These are phyloP conservation scores for Helostoma temminkii DNA, from an alignment of 2,797 vertebrate species.

Conservation along the genomic window DNA sequence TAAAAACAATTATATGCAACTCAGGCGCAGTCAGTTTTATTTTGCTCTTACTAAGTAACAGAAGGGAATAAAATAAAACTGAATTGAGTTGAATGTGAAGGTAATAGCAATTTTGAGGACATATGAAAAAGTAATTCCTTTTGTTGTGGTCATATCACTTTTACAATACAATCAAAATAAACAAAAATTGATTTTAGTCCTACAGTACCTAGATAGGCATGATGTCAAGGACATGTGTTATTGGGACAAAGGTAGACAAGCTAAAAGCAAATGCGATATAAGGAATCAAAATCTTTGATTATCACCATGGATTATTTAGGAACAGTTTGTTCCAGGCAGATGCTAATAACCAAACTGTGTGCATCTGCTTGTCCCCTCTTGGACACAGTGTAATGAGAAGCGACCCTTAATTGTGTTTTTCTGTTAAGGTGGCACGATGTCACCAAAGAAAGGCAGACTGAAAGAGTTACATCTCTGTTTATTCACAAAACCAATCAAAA, in stretches of 20 bases:
- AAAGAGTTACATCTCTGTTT: constrained; percentile 40
- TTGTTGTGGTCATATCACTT: neutral
- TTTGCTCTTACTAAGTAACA: constrained; percentile 1
- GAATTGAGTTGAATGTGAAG: neutral
- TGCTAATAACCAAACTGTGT: constrained; percentile 68
- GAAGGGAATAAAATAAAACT: constrained; percentile 1
- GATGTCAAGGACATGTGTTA: constrained; percentile 23
- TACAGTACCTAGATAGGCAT: neutral
- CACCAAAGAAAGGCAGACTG: constrained; percentile 1
- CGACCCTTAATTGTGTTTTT: constrained; percentile 79
- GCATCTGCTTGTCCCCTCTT: constrained; percentile 67
- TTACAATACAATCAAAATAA: constrained; percentile 17
- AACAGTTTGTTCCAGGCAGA: constrained; percentile 30
- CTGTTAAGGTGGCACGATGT: constrained; percentile 66
- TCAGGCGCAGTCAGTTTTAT: neutral
- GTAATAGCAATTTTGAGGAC: constrained; percentile 6
- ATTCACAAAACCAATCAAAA: constrained; percentile 66
- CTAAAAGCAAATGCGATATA: constrained; percentile 16
- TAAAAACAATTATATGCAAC: constrained; percentile 24
- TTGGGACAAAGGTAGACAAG: constrained; percentile 6
- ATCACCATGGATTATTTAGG: constrained; percentile 49
- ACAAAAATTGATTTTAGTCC: constrained; percentile 1
- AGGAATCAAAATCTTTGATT: constrained; percentile 61
- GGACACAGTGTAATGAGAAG: constrained; percentile 68
- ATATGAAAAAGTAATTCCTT: neutral